phyloP scores from a whole-genome alignment of 2,888 invertebrate species.

The Scaptodrosophila latifasciaeformis region DNA sequence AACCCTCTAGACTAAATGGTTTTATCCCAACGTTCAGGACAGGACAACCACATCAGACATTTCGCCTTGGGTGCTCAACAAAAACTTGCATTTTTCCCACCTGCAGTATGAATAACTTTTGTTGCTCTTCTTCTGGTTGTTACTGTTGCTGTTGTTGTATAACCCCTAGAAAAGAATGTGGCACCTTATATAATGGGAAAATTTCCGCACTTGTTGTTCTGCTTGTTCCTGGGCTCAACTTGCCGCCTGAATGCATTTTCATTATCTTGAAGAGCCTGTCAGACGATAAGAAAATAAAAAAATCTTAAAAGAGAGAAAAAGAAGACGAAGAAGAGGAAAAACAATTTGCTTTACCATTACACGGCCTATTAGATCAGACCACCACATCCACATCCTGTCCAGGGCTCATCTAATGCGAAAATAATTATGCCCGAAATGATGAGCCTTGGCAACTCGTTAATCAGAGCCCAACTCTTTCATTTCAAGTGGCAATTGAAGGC shows the following conservation, averaged over 20 bases:
- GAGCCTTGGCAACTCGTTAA: too few relatives aligned
- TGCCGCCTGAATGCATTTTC: conserved; percentile 58
- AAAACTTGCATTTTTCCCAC: conserved; percentile 54
- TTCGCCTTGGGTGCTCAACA: too few relatives aligned
- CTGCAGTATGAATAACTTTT: conserved; percentile 4
- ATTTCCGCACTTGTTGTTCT: conserved; percentile 43
- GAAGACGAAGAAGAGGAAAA: conserved; percentile 9
- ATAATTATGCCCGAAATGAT: conserved; percentile 59
- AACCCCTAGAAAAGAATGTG: conserved; percentile 39
- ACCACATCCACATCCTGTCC: too few relatives aligned
- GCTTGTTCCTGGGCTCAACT: conserved; percentile 18
- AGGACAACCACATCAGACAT: conserved; percentile 60
- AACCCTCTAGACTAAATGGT: conserved; percentile 36
- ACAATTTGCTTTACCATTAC: conserved; percentile 40
- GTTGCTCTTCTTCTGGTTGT: conserved; percentile 2
- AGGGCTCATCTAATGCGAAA: conserved; percentile 54
- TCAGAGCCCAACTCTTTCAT: conserved; percentile 25
- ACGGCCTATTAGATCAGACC: conserved; percentile 53
- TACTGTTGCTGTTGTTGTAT: conserved; percentile 8
- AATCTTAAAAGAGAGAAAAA: neutral
- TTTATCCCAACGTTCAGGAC: neutral
- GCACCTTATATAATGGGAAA: conserved; percentile 54
- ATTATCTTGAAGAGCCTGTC: conserved; percentile 70
- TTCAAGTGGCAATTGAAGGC: conserved; percentile 57
- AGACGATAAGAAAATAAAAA: too few relatives aligned